Base-by-base conservation (phyloP, 2,888 invertebrate species). In the Cephonodes hylas region DNA sequence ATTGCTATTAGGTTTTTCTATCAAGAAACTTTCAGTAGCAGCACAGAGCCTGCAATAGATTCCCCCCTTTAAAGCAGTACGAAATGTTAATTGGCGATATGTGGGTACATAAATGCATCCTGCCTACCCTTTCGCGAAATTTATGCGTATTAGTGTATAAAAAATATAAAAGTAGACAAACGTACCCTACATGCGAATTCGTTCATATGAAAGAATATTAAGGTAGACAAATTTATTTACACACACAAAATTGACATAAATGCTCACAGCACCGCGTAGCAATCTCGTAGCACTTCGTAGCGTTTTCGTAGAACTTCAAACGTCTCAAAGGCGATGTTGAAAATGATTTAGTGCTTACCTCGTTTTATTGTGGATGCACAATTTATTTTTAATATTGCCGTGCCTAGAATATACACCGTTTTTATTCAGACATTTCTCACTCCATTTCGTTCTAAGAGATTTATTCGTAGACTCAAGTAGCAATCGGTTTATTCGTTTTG, bases 251-350 rank as follows among this genome's bases (percentile, higher is more conserved):
- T 18, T 31, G 53, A 53, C 53, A 53, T 18, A 31, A 48, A 42
- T 48, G 58, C 58, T 34, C 22, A 15, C 46, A 66, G 63, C 58
- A 63, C 23, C 58, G 46, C 61, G 66, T 70, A 63, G 68, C 62
- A 48, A 58, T 63, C 61, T 66, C 70, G 72, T 68, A 72, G 72
- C 64, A 15, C 42, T 69, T 63, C 64, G 64, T 67, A 69, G 65
- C 18, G 53, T 18, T 53, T 38, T 53, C 31, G 53, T 31, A 53
- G 53, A 27, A 31, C 42, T 56, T 25, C 42, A 20, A 48, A 48
- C 45, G 38, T 60, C 25, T 48, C 31, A 53, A 53, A 53, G 53
- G 25, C 25, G 18, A 25, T 44, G 42, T 59, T 59, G 15, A 25
- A 27, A 31, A 53, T 31, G 53, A 53, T 53, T 53, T 27, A 53